Evolutionary conservation across 2,888 invertebrate species (phyloP).

Genomic region (Apodemia mormo): DNA sequence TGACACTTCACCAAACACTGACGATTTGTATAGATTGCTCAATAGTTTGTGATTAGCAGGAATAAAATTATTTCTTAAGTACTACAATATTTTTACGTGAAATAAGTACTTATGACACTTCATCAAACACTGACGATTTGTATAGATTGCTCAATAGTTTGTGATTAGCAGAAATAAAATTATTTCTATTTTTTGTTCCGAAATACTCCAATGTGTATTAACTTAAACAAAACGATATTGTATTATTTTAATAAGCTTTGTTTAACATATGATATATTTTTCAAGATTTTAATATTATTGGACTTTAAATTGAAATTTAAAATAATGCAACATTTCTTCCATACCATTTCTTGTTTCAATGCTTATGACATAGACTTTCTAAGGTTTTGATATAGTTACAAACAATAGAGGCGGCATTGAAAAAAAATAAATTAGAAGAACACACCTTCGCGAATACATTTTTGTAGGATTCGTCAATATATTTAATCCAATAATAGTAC

Average conservation of each 20-base stretch:
- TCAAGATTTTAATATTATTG: background rate
- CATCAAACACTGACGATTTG: background rate
- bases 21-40: background rate
- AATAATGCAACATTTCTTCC: slow-evolving; percentile 5
- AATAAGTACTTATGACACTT: too few species aligned
- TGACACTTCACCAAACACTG: too few species aligned
- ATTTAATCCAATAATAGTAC: background rate
- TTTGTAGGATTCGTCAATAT: background rate
- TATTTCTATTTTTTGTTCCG: background rate
- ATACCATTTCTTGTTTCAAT: background rate
- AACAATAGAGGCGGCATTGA: background rate
- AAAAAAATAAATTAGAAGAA: too few species aligned
- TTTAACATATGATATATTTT: background rate
- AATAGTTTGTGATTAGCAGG: background rate
- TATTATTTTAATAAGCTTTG: background rate
- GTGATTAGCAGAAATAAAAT: background rate
- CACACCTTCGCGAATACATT: too few species aligned
- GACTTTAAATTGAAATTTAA: background rate
- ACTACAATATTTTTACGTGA: too few species aligned
- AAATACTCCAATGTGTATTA: slow-evolving; percentile 2
- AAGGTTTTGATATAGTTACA: background rate
- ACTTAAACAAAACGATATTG: background rate
- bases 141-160: background rate
- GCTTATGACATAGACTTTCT: background rate
- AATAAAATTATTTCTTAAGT: background rate